Base-by-base conservation (phyloP, 2,113 vertebrate species). In the Hymenochirus boettgeri region DNA sequence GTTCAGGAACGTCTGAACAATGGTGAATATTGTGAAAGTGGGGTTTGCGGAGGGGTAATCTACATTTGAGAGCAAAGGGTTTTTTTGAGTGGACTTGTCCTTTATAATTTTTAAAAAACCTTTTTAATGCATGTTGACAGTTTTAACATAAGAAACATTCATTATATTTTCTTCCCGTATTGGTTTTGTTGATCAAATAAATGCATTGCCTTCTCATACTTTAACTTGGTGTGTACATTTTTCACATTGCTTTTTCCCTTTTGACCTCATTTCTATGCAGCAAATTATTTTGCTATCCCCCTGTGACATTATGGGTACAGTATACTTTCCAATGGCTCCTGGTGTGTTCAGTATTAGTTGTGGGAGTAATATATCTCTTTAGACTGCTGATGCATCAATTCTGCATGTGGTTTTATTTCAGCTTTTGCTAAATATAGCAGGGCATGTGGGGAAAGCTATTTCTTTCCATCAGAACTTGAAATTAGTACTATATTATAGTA, bases 301-400 rank as follows among this genome's bases (percentile, higher is more conserved):
- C 58, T 73, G 24, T 82, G 79, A 77, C 75, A 73, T 76, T 73
- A 66, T 33, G 64, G 72, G 57, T 71, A 5, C 57, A 65, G 73
- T 71, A 77, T 77, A 73, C 71, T 69, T 52, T 77, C 81, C 75
- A n/a, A 18, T 58, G 70, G 66, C 61, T 74, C 77, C 76, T 72
- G 65, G 72, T 72, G 76, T 72, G 75, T 73, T 50, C 75, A 70
- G 71, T 76, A 73, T 79, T 80, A 70, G 18, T 71, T 74, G 75
- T 70, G 70, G 79, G 70, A 69, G 57, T 77, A 81, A 84, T 83
- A 76, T 83, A 84, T 88, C 77, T 81, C 82, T 76, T 72, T 70
- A 75, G 71, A 33, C 71, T 79, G 71, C 73, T 76, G 77, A 77
- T 74, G 62, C 60, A 65, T 84, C 72, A 74, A 47, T 45, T 77